These are phyloP conservation scores for Percopsis omiscomaycus DNA, from an alignment of 2,797 vertebrate species.

Conservation along the genomic window DNA sequence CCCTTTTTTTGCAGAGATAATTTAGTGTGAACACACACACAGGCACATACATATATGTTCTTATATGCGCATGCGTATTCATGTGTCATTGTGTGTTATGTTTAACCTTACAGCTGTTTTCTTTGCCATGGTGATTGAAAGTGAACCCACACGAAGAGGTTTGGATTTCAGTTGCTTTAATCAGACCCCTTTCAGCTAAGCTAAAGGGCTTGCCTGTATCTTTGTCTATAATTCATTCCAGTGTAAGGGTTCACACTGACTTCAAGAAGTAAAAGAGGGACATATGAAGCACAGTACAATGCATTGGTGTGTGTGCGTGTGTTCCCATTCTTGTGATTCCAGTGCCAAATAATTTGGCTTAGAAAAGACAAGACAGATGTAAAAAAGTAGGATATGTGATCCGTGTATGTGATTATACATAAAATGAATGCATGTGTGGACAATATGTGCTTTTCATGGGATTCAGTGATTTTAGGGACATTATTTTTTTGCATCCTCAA, in stretches of 20 bases:
- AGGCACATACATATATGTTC: neutral
- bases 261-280: conserved; percentile 25
- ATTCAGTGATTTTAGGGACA: neutral
- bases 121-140: conserved; percentile 31
- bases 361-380: conserved; percentile 16
- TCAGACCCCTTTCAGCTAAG: conserved; percentile 48
- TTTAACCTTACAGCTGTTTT: conserved; percentile 15
- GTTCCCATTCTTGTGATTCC: conserved; percentile 22
- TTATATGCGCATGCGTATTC: neutral
- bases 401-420: neutral
- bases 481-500: neutral
- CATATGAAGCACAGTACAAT: conserved; percentile 19
- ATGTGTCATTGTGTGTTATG: neutral
- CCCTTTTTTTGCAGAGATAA: conserved; percentile 23
- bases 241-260: conserved; percentile 14
- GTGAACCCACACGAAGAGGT: conserved; percentile 52
- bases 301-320: neutral
- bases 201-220: conserved; percentile 28
- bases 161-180: conserved; percentile 55
- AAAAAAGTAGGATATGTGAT: conserved; percentile 14
- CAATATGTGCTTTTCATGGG: too few relatives aligned
- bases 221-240: conserved; percentile 26
- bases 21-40: conserved; percentile 34
- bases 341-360: conserved; percentile 39
- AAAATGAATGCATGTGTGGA: neutral